Evolutionary conservation across 2,797 vertebrate species (phyloP).

Genomic region (Sphenodon punctatus): DNA sequence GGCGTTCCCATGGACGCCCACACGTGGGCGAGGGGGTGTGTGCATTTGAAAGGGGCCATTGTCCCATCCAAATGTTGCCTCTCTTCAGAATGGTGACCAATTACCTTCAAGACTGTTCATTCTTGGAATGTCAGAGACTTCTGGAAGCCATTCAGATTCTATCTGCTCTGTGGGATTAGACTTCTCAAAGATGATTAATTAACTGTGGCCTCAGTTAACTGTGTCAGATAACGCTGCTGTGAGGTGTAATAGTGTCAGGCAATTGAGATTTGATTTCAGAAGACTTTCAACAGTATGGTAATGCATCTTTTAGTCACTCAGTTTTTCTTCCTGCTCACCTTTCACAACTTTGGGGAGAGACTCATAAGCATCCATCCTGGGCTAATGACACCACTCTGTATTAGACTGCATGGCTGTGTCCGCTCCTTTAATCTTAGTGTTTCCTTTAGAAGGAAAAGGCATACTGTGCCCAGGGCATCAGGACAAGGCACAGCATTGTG

Average conservation of each 20-base stretch:
- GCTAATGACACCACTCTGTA: neutral
- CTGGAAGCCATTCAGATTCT: neutral
- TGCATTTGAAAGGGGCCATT: no score
- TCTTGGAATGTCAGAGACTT: neutral
- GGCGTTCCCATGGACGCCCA: no score
- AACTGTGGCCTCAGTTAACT: neutral
- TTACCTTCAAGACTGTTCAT: neutral
- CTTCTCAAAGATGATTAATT: neutral
- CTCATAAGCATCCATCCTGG: no score
- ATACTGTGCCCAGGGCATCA: neutral
- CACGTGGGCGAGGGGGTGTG: no score
- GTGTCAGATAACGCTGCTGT: neutral
- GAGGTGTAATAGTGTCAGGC: neutral
- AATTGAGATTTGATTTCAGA: neutral
- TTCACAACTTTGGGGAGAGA: neutral
- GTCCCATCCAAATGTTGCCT: neutral
- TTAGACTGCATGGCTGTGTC: neutral
- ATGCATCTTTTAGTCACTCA: neutral
- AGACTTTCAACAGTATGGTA: neutral
- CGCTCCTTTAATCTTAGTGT: neutral
- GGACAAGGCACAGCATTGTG: neutral
- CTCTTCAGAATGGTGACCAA: neutral
- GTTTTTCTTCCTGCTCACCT: neutral
- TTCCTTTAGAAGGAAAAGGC: neutral
- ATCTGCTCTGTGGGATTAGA: neutral